Percentiles rank a stretch among this genome's conserved stretches.
phyloP scores from a whole-genome alignment of 2,113 vertebrate species.

The Fulica atra region DNA sequence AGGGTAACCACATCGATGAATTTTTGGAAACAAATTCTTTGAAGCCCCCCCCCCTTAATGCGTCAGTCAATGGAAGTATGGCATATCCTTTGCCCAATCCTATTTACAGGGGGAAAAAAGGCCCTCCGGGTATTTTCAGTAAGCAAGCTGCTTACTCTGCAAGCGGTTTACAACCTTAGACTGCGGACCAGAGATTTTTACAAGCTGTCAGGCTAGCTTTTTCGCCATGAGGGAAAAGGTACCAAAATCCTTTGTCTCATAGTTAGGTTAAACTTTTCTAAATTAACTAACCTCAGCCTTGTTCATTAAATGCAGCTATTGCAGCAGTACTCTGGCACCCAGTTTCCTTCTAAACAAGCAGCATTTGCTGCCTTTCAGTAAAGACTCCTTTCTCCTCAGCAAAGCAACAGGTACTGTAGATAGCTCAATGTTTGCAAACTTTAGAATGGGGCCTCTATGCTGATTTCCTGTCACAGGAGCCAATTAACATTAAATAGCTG shows the following conservation, averaged over 20 bases:
- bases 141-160: not conserved
- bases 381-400: not conserved
- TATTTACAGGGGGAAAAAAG: not conserved
- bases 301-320: not conserved
- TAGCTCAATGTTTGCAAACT: not conserved
- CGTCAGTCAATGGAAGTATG: not conserved
- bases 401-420: not conserved
- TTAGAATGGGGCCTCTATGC: not conserved
- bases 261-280: not conserved
- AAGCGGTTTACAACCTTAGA: not conserved
- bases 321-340: not conserved
- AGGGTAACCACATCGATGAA: not conserved
- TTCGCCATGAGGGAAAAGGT: not conserved
- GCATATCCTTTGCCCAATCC: not conserved
- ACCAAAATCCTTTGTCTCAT: not conserved
- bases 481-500: not conserved
- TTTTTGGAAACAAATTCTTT: not conserved
- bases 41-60: not conserved
- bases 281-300: not conserved
- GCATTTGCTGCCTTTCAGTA: not conserved
- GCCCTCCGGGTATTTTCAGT: not conserved
- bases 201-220: not conserved
- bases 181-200: not conserved
- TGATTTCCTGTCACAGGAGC: not conserved
- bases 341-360: not conserved